phyloP scores from a whole-genome alignment of 2,797 vertebrate species.

The Sparidentex hasta region DNA sequence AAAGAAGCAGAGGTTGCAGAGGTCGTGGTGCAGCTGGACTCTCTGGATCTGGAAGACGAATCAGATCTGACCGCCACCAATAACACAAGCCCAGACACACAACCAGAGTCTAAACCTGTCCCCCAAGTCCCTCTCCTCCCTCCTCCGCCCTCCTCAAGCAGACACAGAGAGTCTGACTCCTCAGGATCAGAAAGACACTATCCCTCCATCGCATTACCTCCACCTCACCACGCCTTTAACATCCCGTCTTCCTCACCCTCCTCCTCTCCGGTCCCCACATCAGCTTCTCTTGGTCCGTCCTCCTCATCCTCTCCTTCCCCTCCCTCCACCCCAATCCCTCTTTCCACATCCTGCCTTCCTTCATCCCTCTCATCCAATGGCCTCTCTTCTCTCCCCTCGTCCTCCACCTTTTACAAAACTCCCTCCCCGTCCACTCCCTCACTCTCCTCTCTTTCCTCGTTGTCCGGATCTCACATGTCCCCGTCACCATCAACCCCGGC shows the following conservation, averaged over 20 bases:
- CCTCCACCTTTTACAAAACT: slow-evolving; percentile 57
- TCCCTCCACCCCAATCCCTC: slow-evolving; percentile 38
- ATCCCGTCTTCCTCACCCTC: slow-evolving; percentile 45
- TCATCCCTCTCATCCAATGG: slow-evolving; percentile 40
- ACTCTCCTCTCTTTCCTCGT: slow-evolving; percentile 60
- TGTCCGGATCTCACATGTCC: slow-evolving; percentile 44
- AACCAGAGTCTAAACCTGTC: slow-evolving; percentile 29
- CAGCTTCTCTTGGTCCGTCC: background rate
- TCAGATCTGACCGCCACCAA: slow-evolving; percentile 5
- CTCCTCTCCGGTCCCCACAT: slow-evolving; percentile 26
- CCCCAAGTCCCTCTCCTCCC: slow-evolving; percentile 49
- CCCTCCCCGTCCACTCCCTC: slow-evolving; percentile 70
- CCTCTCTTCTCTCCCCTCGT: slow-evolving; percentile 8
- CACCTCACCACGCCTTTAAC: slow-evolving; percentile 18
- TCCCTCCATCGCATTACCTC: slow-evolving; percentile 48
- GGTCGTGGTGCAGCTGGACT: slow-evolving; percentile 88
- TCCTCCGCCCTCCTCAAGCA: slow-evolving; percentile 54
- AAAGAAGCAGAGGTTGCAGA: slow-evolving; percentile 63
- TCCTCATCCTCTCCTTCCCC: slow-evolving; percentile 39
- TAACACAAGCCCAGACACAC: slow-evolving; percentile 10
- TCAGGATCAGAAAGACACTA: slow-evolving; percentile 74
- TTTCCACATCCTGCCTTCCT: slow-evolving; percentile 10
- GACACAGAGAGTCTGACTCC: slow-evolving; percentile 71
- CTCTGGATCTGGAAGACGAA: slow-evolving; percentile 83
- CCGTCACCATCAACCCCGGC: slow-evolving; percentile 59